phyloP scores from a whole-genome alignment of 2,888 invertebrate species.

The Noctuana brunneofusca region DNA sequence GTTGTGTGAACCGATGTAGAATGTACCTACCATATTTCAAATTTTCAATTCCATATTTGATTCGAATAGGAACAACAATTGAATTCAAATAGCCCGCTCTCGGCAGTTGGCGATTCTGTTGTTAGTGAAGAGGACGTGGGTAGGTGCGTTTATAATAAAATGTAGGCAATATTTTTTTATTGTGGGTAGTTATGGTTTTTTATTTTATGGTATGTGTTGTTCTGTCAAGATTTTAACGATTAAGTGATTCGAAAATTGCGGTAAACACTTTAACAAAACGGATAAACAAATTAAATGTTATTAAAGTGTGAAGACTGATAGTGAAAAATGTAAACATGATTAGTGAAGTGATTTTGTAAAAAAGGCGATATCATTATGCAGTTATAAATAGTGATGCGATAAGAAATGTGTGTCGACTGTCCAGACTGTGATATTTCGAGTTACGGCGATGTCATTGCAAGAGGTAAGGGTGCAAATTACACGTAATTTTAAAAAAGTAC shows the following conservation, averaged over 20 bases:
- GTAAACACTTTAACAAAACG: not conserved
- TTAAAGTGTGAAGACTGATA: not conserved
- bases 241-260: too few relatives aligned
- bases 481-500: too few relatives aligned
- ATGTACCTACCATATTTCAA: constrained; percentile 57
- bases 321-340: constrained; percentile 29
- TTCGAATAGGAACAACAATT: constrained; percentile 41
- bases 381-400: constrained; percentile 52
- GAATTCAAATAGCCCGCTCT: constrained; percentile 44
- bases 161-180: not conserved
- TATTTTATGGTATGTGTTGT: too few relatives aligned
- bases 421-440: constrained; percentile 54
- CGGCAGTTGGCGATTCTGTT: constrained; percentile 37
- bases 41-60: constrained; percentile 60
- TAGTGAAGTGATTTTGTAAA: constrained; percentile 38
- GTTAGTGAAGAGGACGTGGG: constrained; percentile 36
- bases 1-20: constrained; percentile 45
- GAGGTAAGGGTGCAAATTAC: constrained; percentile 59
- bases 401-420: constrained; percentile 63
- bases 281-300: not conserved
- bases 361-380: constrained; percentile 44
- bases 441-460: constrained; percentile 66
- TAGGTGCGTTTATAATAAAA: too few relatives aligned
- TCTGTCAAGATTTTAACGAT: too few relatives aligned
- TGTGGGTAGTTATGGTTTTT: too few relatives aligned